Evolutionary conservation across 1,140 invertebrate species (phyloP).

Genomic region (Tenebrio molitor): DNA sequence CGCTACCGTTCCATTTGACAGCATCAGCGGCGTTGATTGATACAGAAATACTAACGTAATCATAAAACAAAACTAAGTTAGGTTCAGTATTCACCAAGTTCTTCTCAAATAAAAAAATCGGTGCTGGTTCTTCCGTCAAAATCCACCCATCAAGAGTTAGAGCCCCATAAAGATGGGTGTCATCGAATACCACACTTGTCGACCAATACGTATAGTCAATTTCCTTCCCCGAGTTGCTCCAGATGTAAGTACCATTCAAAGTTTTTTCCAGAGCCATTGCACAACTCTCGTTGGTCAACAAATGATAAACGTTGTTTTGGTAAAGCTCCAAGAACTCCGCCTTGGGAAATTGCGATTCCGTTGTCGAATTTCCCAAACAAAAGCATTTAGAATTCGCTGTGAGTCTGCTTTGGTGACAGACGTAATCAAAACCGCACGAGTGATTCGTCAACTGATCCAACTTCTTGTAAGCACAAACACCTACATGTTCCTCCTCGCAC

Average conservation of each 20-base stretch:
- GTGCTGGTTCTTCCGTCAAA: background rate
- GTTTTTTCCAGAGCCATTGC: background rate
- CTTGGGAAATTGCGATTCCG: background rate
- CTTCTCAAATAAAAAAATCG: background rate
- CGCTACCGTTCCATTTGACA: background rate
- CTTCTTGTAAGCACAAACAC: conserved; percentile 13
- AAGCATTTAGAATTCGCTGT: conserved; percentile 6
- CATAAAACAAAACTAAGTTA: background rate
- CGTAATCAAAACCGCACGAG: background rate
- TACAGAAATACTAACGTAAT: background rate
- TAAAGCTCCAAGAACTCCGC: conserved; percentile 9
- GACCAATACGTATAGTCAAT: background rate
- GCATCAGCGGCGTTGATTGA: background rate
- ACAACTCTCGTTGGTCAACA: background rate
- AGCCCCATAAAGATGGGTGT: background rate
- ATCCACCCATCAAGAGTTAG: background rate
- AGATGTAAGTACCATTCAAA: background rate
- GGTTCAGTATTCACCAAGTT: background rate
- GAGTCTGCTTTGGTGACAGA: conserved; percentile 17
- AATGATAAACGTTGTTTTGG: conserved; percentile 1
- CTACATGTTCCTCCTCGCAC: conserved; percentile 11
- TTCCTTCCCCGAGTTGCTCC: background rate
- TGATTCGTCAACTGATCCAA: background rate
- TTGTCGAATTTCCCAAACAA: background rate
- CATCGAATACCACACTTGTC: background rate